phyloP scores from a whole-genome alignment of 2,888 invertebrate genomes.

The Gymnoscelis rufifasciata region DNA sequence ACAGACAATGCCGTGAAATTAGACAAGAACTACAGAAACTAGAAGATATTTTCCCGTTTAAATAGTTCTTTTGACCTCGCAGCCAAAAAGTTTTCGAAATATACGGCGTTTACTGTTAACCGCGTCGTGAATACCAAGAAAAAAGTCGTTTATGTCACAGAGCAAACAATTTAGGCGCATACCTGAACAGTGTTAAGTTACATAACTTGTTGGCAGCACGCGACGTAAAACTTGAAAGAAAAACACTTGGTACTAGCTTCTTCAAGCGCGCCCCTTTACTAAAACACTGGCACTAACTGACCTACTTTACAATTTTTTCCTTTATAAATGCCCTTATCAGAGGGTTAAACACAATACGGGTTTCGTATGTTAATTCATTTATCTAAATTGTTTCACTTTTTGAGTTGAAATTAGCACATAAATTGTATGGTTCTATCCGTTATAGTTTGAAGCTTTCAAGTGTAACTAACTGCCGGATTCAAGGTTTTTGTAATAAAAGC shows the following conservation, averaged over 20 bases:
- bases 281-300: constrained; percentile 17
- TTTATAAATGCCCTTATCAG: constrained; percentile 27
- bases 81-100: constrained; percentile 5
- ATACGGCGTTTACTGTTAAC: constrained; percentile 9
- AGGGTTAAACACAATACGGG: constrained; percentile 24
- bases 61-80: too few species aligned
- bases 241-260: constrained; percentile 24
- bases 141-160: constrained; percentile 12
- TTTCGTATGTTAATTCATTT: constrained; percentile 25
- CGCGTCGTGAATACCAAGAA: constrained; percentile 11
- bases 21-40: too few species aligned
- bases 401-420: constrained; percentile 20
- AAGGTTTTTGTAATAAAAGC: too few species aligned
- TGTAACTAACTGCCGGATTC: background rate
- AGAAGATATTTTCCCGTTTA: too few species aligned
- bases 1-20: too few species aligned
- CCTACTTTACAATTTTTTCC: constrained; percentile 17
- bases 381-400: constrained; percentile 24
- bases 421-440: constrained; percentile 5
- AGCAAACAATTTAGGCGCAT: constrained; percentile 22
- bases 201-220: constrained; percentile 34
- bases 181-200: constrained; percentile 28
- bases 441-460: background rate
- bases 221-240: constrained; percentile 37
- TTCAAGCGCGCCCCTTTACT: too few species aligned